Conservation (phyloP, 2,113 vertebrate species). For the Ginglymostoma cirratum region DNA sequence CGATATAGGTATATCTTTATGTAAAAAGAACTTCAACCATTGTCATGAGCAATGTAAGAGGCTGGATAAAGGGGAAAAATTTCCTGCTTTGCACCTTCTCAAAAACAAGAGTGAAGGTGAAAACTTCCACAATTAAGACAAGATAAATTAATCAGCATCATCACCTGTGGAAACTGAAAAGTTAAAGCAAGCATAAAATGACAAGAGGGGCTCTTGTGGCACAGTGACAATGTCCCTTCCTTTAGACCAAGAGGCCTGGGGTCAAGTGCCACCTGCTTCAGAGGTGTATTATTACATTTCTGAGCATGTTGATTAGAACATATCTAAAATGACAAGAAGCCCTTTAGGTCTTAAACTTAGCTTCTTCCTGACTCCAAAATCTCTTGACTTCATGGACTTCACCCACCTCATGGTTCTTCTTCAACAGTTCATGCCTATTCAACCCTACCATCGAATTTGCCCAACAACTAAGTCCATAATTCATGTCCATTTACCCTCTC, state of each 20-base stretch:
- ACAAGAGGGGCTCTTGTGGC: neutral
- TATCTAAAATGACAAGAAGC: neutral
- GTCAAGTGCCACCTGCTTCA: too few relatives aligned
- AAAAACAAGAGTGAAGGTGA: neutral
- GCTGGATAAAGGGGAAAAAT: too few relatives aligned
- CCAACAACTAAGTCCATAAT: too few relatives aligned
- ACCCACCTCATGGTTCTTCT: neutral
- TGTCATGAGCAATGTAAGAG: too few relatives aligned
- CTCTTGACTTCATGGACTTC: neutral
- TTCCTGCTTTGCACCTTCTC: too few relatives aligned
- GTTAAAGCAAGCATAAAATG: neutral
- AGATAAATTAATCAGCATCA: neutral
- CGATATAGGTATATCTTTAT: too few relatives aligned
- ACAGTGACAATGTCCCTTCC: too few relatives aligned
- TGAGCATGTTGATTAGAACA: too few relatives aligned
- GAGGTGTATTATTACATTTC: too few relatives aligned
- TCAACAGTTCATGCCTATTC: neutral
- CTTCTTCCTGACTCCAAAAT: neutral
- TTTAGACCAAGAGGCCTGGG: too few relatives aligned
- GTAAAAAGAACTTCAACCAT: too few relatives aligned
- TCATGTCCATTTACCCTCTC: neutral
- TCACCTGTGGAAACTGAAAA: neutral
- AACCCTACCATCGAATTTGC: neutral
- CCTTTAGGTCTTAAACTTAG: neutral
- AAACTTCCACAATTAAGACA: neutral